phyloP scores from a whole-genome alignment of 1,140 invertebrate species.

The Bombus affinis region DNA sequence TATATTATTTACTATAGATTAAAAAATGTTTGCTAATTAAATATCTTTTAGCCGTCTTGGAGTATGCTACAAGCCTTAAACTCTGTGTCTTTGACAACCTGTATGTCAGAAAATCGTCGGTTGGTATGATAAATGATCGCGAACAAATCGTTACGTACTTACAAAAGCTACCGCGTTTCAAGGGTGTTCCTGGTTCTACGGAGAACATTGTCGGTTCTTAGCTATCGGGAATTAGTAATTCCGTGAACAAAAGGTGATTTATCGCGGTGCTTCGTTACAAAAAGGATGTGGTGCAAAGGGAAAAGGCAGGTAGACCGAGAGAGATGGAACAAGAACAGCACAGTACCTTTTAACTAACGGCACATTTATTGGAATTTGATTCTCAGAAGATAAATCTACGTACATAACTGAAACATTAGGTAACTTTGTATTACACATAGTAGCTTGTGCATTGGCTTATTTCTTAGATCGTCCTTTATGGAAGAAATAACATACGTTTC shows the following conservation, averaged over 20 bases:
- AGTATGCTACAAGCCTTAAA: neutral
- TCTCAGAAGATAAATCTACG: too few species aligned
- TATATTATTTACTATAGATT: neutral
- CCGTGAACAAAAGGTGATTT: constrained; percentile 65
- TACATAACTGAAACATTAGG: too few species aligned
- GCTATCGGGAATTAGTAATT: constrained; percentile 59
- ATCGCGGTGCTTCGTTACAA: constrained; percentile 45
- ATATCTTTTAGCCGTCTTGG: neutral
- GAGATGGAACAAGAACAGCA: neutral
- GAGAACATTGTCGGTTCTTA: constrained; percentile 17
- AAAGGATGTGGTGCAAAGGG: neutral
- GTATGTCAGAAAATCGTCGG: constrained; percentile 4
- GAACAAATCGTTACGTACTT: constrained; percentile 39
- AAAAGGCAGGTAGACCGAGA: neutral
- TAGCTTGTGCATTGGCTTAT: too few species aligned
- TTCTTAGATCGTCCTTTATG: too few species aligned
- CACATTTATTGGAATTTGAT: neutral
- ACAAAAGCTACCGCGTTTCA: constrained; percentile 50
- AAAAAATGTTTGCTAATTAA: neutral
- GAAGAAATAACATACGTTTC: too few species aligned
- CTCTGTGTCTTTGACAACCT: neutral
- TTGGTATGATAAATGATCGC: constrained; percentile 41
- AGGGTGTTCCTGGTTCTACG: constrained; percentile 43
- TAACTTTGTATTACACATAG: too few species aligned
- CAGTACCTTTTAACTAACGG: neutral